phyloP scores from a whole-genome alignment of 1,140 invertebrate species.

The Oscheius sp. region DNA sequence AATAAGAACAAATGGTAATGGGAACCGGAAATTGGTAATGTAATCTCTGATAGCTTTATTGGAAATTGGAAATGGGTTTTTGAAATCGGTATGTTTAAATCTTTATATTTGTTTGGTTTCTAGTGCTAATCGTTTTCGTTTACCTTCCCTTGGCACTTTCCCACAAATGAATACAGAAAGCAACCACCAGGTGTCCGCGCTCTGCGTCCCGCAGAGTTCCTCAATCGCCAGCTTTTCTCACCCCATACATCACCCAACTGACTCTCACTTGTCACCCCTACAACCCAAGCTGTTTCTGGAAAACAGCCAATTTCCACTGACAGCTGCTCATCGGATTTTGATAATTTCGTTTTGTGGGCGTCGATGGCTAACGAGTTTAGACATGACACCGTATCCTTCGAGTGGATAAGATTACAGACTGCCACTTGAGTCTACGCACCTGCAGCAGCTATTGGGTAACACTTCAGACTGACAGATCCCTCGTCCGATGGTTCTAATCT shows the following conservation, averaged over 20 bases:
- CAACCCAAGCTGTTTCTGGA: background rate
- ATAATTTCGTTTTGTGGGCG: background rate
- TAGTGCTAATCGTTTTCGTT: background rate
- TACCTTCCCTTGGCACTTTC: background rate
- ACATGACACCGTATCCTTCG: constrained; percentile 9
- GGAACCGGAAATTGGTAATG: too few species aligned
- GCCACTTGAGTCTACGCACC: background rate
- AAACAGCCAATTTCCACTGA: background rate
- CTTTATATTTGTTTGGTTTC: background rate
- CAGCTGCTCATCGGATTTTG: constrained; percentile 1
- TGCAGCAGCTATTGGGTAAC: background rate
- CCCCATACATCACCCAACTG: background rate
- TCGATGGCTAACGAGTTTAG: background rate
- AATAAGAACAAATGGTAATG: too few species aligned
- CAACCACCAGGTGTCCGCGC: background rate
- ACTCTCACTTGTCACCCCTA: background rate
- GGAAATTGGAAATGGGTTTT: too few species aligned
- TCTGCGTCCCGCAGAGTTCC: background rate
- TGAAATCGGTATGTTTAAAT: too few species aligned
- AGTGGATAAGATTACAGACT: background rate
- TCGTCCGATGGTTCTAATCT: background rate
- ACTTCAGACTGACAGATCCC: background rate
- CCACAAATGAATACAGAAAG: background rate
- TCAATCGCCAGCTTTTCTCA: background rate
- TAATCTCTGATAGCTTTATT: too few species aligned